Percentiles rank a stretch among this genome's conserved stretches.
These are phyloP conservation scores for Altica lythri DNA, from an alignment of 2,888 invertebrate species.

Conservation along the genomic window DNA sequence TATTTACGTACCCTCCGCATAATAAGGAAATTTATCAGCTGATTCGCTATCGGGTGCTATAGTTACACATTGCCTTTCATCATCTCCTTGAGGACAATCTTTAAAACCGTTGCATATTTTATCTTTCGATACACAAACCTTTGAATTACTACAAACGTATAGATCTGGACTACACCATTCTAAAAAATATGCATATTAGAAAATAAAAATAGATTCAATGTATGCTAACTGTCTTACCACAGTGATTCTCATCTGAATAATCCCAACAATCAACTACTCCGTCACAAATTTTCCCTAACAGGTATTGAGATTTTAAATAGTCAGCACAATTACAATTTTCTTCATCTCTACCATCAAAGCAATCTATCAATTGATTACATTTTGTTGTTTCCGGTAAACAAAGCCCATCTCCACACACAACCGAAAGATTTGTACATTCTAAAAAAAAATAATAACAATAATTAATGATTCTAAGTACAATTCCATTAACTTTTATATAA, in stretches of 20 bases:
- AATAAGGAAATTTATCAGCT: slow-evolving; percentile 66
- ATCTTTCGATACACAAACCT: slow-evolving; percentile 67
- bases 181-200: slow-evolving; percentile 48
- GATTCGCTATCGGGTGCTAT: slow-evolving; percentile 63
- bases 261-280: slow-evolving; percentile 81
- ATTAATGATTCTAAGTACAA: background rate
- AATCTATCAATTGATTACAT: slow-evolving; percentile 74
- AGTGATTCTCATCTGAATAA: slow-evolving; percentile 76
- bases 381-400: slow-evolving; percentile 69
- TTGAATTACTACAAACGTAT: slow-evolving; percentile 75
- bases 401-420: slow-evolving; percentile 64
- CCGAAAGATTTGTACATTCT: slow-evolving; percentile 30
- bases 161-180: slow-evolving; percentile 76
- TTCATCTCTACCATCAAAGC: slow-evolving; percentile 73
- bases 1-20: slow-evolving; percentile 67
- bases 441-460: slow-evolving; percentile 39
- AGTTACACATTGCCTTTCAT: slow-evolving; percentile 75
- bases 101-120: slow-evolving; percentile 73
- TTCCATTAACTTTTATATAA: background rate
- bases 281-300: slow-evolving; percentile 77
- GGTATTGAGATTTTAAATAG: slow-evolving; percentile 70
- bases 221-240: no score
- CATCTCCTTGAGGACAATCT: slow-evolving; percentile 76
- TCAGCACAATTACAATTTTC: slow-evolving; percentile 76
- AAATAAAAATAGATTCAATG: no score